A percentile compares a stretch with the other conserved stretches of the same genome.
Evolutionary conservation across 1,140 invertebrate species (phyloP).

Genomic region (Hycleus cichorii): DNA sequence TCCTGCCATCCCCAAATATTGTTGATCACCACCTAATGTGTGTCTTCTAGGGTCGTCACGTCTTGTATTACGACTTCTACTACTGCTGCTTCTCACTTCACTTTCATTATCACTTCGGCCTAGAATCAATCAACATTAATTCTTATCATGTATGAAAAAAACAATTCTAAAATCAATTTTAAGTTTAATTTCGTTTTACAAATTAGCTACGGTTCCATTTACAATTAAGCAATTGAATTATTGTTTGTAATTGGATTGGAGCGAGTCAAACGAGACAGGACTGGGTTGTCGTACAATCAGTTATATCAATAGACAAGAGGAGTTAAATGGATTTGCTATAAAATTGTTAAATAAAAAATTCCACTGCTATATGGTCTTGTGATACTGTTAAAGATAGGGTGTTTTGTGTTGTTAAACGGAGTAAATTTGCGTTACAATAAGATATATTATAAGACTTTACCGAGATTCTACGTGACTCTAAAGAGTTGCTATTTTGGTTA

Average conservation of each 20-base stretch:
- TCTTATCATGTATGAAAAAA: background rate
- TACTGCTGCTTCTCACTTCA: conserved; percentile 42
- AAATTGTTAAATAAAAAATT: no score
- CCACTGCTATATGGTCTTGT: no score
- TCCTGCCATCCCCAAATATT: conserved; percentile 46
- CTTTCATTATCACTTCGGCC: conserved; percentile 42
- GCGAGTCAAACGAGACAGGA: background rate
- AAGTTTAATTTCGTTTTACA: no score
- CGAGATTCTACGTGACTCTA: no score
- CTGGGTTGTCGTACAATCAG: background rate
- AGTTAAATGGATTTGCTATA: no score
- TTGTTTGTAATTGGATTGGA: conserved; percentile 1
- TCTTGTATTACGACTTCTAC: conserved; percentile 40
- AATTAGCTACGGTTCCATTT: background rate
- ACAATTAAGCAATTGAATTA: conserved; percentile 7
- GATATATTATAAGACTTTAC: no score
- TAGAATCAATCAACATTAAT: conserved; percentile 3
- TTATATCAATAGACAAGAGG: conserved; percentile 2
- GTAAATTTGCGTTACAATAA: no score
- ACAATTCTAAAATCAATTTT: background rate
- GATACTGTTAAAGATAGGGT: no score
- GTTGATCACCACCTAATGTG: conserved; percentile 59
- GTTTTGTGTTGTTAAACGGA: no score
- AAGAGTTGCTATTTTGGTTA: no score
- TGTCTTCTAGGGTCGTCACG: conserved; percentile 62